phyloP scores from a whole-genome alignment of 2,888 invertebrate genomes.

The Tenodera sinensis region DNA sequence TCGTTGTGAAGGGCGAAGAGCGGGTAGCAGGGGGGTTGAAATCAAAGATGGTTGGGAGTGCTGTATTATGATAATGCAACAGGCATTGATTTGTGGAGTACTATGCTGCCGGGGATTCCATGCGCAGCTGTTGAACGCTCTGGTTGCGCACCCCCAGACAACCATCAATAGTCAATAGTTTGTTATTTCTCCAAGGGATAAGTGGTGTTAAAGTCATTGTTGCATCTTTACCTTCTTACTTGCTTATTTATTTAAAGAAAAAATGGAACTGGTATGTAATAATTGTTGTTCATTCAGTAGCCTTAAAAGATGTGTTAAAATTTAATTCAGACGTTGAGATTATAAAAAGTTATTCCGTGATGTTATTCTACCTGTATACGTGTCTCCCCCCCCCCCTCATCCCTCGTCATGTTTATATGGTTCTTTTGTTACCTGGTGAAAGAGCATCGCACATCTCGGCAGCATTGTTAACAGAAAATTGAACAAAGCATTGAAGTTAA shows the following conservation, averaged over 20 bases:
- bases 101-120: slow-evolving; percentile 9
- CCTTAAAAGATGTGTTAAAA: neutral
- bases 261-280: neutral
- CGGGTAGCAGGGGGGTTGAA: neutral
- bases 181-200: neutral
- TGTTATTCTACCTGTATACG: neutral
- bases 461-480: neutral
- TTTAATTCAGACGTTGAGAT: neutral
- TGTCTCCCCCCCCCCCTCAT: neutral
- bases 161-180: slow-evolving; percentile 18
- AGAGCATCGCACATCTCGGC: neutral
- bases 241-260: neutral
- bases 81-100: slow-evolving; percentile 22
- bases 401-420: neutral
- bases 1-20: neutral
- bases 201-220: neutral
- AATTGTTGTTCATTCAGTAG: neutral
- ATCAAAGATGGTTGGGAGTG: slow-evolving; percentile 20
- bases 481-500: neutral
- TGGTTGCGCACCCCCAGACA: slow-evolving; percentile 15
- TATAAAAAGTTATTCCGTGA: neutral
- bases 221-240: neutral
- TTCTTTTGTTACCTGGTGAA: neutral
- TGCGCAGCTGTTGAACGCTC: slow-evolving; percentile 22
- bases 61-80: slow-evolving; percentile 25